Conservation (phyloP, 2,888 invertebrate genomes). For the Macroteleia sp. region DNA sequence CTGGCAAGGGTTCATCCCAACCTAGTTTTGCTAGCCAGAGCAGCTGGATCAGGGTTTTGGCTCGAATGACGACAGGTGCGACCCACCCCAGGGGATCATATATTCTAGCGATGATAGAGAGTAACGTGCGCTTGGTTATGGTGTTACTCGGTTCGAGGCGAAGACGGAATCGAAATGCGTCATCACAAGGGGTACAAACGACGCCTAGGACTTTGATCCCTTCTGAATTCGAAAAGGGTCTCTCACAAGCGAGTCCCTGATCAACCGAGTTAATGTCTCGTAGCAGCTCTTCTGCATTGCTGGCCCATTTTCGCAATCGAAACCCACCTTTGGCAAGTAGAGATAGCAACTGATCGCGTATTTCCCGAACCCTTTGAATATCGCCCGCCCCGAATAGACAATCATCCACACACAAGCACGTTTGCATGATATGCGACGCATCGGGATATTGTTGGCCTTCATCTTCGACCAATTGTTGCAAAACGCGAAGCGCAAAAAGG, state of each 20-base stretch:
- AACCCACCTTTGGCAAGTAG: constrained; percentile 26
- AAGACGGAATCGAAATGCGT: background rate
- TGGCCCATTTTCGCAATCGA: background rate
- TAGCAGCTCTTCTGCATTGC: constrained; percentile 24
- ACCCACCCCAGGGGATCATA: constrained; percentile 6
- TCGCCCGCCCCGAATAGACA: constrained; percentile 22
- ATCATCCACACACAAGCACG: constrained; percentile 9
- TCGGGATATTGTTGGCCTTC: background rate
- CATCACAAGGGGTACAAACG: background rate
- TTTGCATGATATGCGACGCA: background rate
- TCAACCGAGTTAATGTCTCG: background rate
- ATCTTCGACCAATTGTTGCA: background rate
- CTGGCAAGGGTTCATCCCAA: constrained; percentile 10
- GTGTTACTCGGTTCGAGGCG: no score
- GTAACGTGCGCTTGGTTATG: background rate
- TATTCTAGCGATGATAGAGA: background rate
- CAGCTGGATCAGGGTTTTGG: background rate
- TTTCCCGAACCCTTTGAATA: background rate
- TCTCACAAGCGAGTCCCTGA: constrained; percentile 5
- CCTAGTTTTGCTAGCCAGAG: background rate
- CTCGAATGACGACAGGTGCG: background rate
- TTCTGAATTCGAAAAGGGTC: background rate
- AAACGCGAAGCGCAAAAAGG: constrained; percentile 1
- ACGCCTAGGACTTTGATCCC: background rate
- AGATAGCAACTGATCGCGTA: constrained; percentile 5